Evolutionary conservation across 1,140 invertebrate species (phyloP), one percentile per base, ranked within the genome.

Genomic region (Hycleus phaleratus): DNA sequence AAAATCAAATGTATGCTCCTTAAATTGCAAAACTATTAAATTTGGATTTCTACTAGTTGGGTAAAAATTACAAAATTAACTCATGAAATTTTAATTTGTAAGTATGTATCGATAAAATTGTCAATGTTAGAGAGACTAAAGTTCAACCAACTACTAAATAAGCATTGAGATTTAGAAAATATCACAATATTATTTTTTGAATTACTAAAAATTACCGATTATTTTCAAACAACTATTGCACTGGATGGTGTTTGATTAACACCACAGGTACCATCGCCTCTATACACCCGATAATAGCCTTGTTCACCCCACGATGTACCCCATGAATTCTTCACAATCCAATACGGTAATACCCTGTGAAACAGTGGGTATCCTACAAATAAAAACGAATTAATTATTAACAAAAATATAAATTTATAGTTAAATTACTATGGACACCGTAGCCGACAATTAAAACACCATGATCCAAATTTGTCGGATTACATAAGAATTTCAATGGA

Each of bases 241-340:
- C 91, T 95, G 24, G 93, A 89, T 38, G 91, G 90, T 87, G 93
- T 95, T 69, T 84, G 77, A 73, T 95, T 95, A 49, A 98, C 75
- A 53, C 96, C 96, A 74, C 96, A 99, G 24, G 91, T 91, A 47
- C 95, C 94, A 74, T 91, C 92, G 12, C 96, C 96, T 60, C 96
- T 81, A 72, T 91, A 98, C 12, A 97, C 85, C 63, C 91, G 81
- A 71, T 97, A 99, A 72, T 98, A 98, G 5, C 96, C 96, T 81
- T 91, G 82, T 69, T 88, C 85, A 3, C 92, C 92, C 94, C 94
- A 97, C 25, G 73, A 76, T 38, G 74, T 69, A 54, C 95, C 91
- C 93, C 93, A 95, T 52, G 91, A 93, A 75, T 97, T 97, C 75
- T 97, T 96, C 4, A 96, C 78, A 49, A 88, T 89, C 93, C 93